Conservation (phyloP, 1,140 invertebrate genomes). For the Zaprionus ghesquierei region DNA sequence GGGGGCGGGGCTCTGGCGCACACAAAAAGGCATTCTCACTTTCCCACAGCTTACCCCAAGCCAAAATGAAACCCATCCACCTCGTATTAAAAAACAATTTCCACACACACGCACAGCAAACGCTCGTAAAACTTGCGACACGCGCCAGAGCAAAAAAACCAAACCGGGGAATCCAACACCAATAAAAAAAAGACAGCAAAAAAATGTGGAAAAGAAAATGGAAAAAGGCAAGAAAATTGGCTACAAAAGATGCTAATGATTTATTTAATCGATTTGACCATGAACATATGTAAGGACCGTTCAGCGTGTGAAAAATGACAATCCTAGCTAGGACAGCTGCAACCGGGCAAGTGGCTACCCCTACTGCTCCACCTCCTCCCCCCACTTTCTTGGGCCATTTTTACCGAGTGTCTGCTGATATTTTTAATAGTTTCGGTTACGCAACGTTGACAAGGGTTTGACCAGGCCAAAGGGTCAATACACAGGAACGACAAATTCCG, state of each 20-base stretch:
- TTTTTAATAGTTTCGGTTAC: constrained; percentile 80
- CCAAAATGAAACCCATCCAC: background rate
- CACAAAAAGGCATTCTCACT: constrained; percentile 47
- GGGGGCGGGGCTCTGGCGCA: constrained; percentile 13
- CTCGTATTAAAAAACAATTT: constrained; percentile 81
- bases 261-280: constrained; percentile 83
- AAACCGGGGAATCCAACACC: constrained; percentile 18
- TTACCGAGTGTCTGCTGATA: constrained; percentile 62
- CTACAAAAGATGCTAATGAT: constrained; percentile 82
- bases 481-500: background rate
- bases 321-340: constrained; percentile 22
- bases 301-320: constrained; percentile 74
- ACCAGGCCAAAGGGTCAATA: constrained; percentile 69
- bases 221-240: constrained; percentile 70
- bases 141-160: constrained; percentile 37
- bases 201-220: constrained; percentile 23
- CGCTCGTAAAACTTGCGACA: constrained; percentile 55
- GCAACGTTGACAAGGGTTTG: constrained; percentile 78
- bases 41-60: constrained; percentile 11
- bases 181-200: constrained; percentile 29
- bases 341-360: no score
- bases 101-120: constrained; percentile 61
- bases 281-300: constrained; percentile 70
- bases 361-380: constrained; percentile 2
- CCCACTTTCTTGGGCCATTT: background rate